Percentiles rank a stretch among this genome's conserved stretches.
Evolutionary conservation across 1,140 invertebrate species (phyloP).

Genomic region (Oryzaephilus surinamensis): DNA sequence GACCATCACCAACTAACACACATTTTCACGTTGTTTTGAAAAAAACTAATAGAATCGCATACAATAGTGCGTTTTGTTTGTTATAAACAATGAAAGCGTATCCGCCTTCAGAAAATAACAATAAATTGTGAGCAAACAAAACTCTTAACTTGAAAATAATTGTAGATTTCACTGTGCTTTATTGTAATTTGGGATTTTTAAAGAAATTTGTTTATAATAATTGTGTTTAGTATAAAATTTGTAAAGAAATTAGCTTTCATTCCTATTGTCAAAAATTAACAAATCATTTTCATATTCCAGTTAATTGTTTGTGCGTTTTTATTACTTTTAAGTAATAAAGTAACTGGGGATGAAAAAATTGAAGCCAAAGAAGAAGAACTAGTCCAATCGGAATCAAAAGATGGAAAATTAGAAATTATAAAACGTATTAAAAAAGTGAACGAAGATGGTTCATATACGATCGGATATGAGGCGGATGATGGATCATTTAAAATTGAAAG

Average conservation of each 20-base stretch:
- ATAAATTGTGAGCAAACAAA: no score
- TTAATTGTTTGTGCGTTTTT: slow-evolving; percentile 3
- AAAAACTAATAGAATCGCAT: slow-evolving; percentile 2
- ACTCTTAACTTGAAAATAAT: no score
- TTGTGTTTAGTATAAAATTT: no score
- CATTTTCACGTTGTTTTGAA: no score
- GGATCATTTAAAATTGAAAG: slow-evolving; percentile 79
- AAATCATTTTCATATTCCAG: slow-evolving; percentile 1
- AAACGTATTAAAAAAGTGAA: slow-evolving; percentile 74
- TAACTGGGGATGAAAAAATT: slow-evolving; percentile 4
- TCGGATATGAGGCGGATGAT: slow-evolving; percentile 74
- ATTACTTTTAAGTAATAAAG: slow-evolving; percentile 2
- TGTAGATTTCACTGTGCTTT: no score
- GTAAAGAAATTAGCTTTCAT: no score
- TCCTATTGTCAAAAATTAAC: no score
- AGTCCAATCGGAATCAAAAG: slow-evolving; percentile 43
- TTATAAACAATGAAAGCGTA: slow-evolving; percentile 6
- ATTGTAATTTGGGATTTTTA: no score
- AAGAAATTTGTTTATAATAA: no score
- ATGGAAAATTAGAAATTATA: slow-evolving; percentile 47
- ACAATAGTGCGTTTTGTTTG: slow-evolving; percentile 4
- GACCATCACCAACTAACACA: not conserved
- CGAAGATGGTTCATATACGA: slow-evolving; percentile 75
- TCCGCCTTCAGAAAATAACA: no score
- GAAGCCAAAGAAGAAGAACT: slow-evolving; percentile 35